Evolutionary conservation across 1,140 invertebrate species (phyloP), one percentile per base, ranked within the genome.

Genomic region (Drosophila neocordata): DNA sequence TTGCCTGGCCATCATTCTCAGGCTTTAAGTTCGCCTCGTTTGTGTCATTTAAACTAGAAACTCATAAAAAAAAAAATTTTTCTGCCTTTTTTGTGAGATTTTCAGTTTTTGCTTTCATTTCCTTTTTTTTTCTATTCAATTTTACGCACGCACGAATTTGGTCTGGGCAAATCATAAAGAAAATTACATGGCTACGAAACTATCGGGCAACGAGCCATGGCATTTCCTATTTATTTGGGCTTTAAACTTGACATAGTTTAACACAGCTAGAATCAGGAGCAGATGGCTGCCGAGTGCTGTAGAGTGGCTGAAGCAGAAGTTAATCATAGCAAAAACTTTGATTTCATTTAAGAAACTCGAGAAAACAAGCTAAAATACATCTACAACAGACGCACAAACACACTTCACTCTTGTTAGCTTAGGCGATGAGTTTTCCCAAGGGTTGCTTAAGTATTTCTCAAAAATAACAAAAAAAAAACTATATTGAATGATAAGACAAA

Each of bases 61-160:
- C 57, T 51, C 68, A 73, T 85, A 73, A 88, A 74, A 81, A 31
- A 56, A 31, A 27, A 13, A 52, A 11, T 22, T 12, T 15, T 66
- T 24, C n/a, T 34, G 48, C 60, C 20, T 11, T 11, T 15, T 18
- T 34, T 22, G 52, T 59, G 41, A 22, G 18, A 13, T 60, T 53
- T 55, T 38, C 51, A 59, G 60, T 41, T 57, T 44, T 44, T 51
- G 38, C 35, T 69, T 61, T 41, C 20, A 8, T 27, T 73, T 53
- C 38, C 20, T 44, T 38, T 58, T 59, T 34, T 44, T 38, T 58
- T 51, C 48, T 53, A 69, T 82, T 87, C 83, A 87, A 87, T 87
- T 87, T 87, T 82, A 82, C 82, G 82, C 82, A 87, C 82, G 83
- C 79, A 72, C 83, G 82, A 76, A 35, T 82, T 88, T 77, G 31